These are phyloP conservation scores for Callorhinus ursinus DNA, from an alignment of 2,113 vertebrate genomes.

Conservation along the genomic window DNA sequence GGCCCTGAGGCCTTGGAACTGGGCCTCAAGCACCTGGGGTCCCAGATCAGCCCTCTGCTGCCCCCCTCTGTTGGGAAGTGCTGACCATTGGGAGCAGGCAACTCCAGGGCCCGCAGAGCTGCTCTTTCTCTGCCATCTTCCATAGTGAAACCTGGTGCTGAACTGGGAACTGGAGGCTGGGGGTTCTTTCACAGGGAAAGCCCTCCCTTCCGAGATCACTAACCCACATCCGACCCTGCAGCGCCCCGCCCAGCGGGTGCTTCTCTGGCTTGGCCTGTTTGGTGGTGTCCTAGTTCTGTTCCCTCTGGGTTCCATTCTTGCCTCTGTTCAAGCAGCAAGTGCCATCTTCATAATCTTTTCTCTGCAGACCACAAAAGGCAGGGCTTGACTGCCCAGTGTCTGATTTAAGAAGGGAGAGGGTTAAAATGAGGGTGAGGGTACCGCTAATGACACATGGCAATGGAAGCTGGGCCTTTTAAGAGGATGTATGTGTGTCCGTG, in stretches of 20 bases:
- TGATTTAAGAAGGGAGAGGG: neutral
- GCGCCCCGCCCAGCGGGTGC: neutral
- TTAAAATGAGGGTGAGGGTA: neutral
- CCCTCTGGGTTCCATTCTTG: neutral
- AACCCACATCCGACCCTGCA: neutral
- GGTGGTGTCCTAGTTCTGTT: neutral
- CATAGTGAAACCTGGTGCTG: neutral
- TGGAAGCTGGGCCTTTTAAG: neutral
- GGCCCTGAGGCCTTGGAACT: neutral
- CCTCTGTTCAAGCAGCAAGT: slow-evolving; percentile 21
- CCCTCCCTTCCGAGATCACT: neutral
- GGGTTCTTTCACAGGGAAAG: neutral
- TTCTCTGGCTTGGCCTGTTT: neutral
- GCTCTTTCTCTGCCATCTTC: neutral
- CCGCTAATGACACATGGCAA: neutral
- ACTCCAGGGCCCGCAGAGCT: neutral
- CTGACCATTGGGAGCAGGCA: slow-evolving; percentile 35
- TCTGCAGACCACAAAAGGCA: neutral
- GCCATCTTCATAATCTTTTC: neutral
- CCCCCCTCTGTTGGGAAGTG: slow-evolving; percentile 75
- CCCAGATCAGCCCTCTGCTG: slow-evolving; percentile 73
- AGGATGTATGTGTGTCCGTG: neutral
- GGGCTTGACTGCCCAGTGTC: neutral
- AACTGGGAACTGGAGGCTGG: neutral
- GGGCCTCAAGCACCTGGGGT: neutral